Evolutionary conservation across 2,797 vertebrate species (phyloP), one percentile per base, ranked within the genome.

Genomic region (Fundulus diaphanus): DNA sequence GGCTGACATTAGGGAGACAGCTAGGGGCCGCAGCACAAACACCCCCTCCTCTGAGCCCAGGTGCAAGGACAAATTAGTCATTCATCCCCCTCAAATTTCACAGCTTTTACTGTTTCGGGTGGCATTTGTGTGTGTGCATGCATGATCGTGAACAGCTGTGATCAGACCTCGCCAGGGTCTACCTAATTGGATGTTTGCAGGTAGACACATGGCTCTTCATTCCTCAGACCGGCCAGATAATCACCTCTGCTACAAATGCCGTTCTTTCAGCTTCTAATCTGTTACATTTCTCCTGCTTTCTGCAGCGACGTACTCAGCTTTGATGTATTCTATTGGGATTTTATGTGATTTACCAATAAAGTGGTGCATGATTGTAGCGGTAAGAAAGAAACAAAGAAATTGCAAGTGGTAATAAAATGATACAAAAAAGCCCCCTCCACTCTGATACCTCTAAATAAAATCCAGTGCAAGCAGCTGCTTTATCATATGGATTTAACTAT

Each of bases 1-100:
- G 44, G 11, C 44, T 46, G 11, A 46, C 44, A 46, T 46, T 46
- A 49, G 16, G 48, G 48, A 49, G 48, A 49, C 48, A 49, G 48
- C 48, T 49, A 7, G 7, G 40, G 40, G 22, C 42, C 22, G 3
- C 7, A 4, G 12, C 18, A n/a, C 22, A 20, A 46, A 51, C 52
- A 70, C 67, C 73, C 59, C 44, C 76, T 75, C 65, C 71, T 85
- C 80, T 61, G 83, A 89, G 81, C 85, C 84, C 92, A 92, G 91
- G 85, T 93, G 90, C 89, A 89, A 88, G 89, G 90, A 87, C 84
- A 69, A 87, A 88, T 88, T 85, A 82, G 78, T 90, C 88, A 86
- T 88, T 91, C 86, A 88, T 90, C 90, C 90, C 82, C 85, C 83
- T 59, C 85, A 89, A 85, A 89, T 92, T 92, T 92, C 90, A 88